phyloP scores from a whole-genome alignment of 2,113 vertebrate genomes.

The Clarias macrocephalus region DNA sequence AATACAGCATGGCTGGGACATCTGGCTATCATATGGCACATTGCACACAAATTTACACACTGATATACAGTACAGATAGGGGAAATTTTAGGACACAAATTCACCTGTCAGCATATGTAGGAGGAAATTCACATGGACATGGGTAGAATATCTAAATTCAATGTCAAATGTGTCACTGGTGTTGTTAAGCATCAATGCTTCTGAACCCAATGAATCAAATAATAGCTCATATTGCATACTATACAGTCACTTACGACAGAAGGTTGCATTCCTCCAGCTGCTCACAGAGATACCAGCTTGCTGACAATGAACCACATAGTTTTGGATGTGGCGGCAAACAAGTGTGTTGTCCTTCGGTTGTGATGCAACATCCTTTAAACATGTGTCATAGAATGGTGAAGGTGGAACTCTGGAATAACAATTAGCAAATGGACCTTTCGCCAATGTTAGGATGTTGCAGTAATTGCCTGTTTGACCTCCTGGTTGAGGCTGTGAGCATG shows the following conservation, averaged over 20 bases:
- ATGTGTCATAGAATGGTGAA: slow-evolving; percentile 48
- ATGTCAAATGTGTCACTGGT: too few relatives aligned
- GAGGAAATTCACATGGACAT: too few relatives aligned
- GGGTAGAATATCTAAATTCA: too few relatives aligned
- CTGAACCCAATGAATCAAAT: not conserved
- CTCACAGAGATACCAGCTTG: slow-evolving; percentile 17
- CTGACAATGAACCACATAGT: slow-evolving; percentile 71
- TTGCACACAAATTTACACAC: too few relatives aligned
- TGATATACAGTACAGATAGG: too few relatives aligned
- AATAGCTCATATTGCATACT: not conserved
- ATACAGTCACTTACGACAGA: slow-evolving; percentile 73
- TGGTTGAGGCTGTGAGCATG: slow-evolving; percentile 26
- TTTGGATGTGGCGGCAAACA: slow-evolving; percentile 69
- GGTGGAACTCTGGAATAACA: slow-evolving; percentile 55
- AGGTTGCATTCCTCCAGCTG: slow-evolving; percentile 67
- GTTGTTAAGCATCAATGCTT: not conserved
- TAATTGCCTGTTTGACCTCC: not conserved
- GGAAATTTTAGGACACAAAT: too few relatives aligned
- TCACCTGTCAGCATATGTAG: too few relatives aligned
- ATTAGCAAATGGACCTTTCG: slow-evolving; percentile 54
- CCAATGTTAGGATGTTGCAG: slow-evolving; percentile 55
- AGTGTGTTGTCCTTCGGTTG: not conserved
- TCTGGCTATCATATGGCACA: too few relatives aligned
- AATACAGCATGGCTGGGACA: too few relatives aligned
- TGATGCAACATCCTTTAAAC: slow-evolving; percentile 52